Evolutionary conservation across 2,113 vertebrate genomes (phyloP), one percentile per base, ranked within the genome.

Genomic region (Solea senegalensis): DNA sequence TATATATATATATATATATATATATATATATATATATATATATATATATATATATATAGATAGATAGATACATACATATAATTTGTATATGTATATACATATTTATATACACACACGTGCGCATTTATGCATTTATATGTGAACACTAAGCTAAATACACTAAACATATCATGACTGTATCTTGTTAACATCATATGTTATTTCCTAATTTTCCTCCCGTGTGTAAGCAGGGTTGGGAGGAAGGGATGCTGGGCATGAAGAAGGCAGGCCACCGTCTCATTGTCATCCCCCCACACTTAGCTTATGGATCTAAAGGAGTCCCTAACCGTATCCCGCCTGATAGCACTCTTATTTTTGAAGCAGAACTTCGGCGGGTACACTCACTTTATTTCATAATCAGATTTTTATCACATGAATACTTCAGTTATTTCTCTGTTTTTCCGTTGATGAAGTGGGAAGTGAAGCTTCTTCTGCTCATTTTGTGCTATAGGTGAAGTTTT

Each of bases 241-340:
- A 98, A 52, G 98, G 96, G 26, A 96, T 99, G 95, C 66, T 95
- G 59, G 96, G 95, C 45, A 96, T 99, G 95, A 95, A 87, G 76
- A 99, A 97, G 88, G 93, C 94, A 9, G 95, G 95, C 0, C 90
- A 90, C 11, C 94, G 98, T 1, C 78, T 96, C 15, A 91, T 99
- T 7, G 70, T 98, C 10, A 74, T 99, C 62, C 98, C 98, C 0
- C 93, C 97, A 0, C 75, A 85, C 4, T 88, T 92, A n/a, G 96
- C 93, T 3, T 94, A 96, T 0, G 97, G 96, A 27, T 80, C 95
- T 16, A 95, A 97, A 80, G 97, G 96, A 0, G 80, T 95, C 27
- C 69, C 94, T 9, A 95, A 93, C 45, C 91, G 93, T 2, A 81
- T 96, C 14, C 96, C 95, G 1, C 80, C 96, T 0, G 93, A 98